A percentile compares a stretch with the other conserved stretches of the same genome.
Evolutionary conservation across 1,140 invertebrate genomes (phyloP).

Genomic region (Steinernema feltiae): DNA sequence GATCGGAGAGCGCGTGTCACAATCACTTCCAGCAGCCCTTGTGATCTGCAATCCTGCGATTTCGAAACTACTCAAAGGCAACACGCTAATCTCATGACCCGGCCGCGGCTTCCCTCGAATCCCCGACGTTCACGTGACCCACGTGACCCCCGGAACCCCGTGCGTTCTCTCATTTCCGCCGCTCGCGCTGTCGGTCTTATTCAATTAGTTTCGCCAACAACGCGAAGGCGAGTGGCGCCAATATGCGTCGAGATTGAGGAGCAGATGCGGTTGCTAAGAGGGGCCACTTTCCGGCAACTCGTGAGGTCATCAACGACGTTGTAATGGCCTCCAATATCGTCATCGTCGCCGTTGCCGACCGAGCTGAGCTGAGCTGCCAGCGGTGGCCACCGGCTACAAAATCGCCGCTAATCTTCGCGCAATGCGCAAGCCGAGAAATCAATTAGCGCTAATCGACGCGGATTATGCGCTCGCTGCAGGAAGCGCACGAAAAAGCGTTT

Average conservation of each 20-base stretch:
- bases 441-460: slow-evolving; percentile 4
- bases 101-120: background rate
- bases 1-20: too few species aligned
- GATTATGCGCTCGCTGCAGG: slow-evolving; percentile 5
- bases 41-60: too few species aligned
- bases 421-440: background rate
- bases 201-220: background rate
- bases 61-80: too few species aligned
- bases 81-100: background rate
- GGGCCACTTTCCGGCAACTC: background rate
- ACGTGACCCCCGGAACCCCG: slow-evolving; percentile 8
- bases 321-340: background rate
- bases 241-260: slow-evolving; percentile 7
- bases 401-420: background rate
- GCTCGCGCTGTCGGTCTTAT: background rate
- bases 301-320: background rate
- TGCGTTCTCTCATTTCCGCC: background rate
- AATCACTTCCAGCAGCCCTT: too few species aligned
- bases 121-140: background rate
- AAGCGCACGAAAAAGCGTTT: background rate
- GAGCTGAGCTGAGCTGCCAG: background rate
- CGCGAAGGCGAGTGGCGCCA: background rate
- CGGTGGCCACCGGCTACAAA: background rate
- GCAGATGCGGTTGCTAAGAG: slow-evolving; percentile 13
- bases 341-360: background rate